Conservation (phyloP, 2,888 invertebrate genomes). For the Baronia brevicornis region DNA sequence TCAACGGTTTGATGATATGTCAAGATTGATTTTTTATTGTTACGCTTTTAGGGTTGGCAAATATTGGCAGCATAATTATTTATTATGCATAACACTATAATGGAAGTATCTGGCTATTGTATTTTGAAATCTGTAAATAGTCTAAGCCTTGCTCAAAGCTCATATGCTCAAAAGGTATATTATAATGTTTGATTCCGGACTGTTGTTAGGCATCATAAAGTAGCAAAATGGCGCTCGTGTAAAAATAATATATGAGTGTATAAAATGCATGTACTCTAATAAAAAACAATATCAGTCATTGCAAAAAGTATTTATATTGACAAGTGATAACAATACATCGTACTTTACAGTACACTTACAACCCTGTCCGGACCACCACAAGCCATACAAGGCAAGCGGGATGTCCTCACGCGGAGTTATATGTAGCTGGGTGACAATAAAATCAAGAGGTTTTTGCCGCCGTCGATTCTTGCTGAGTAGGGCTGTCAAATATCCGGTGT, state of each 20-base stretch:
- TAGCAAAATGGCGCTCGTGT: too few relatives aligned
- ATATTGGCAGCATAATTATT: too few relatives aligned
- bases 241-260: too few relatives aligned
- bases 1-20: conserved; percentile 28
- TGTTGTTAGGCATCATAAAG: too few relatives aligned
- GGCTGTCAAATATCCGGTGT: conserved; percentile 9
- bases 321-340: conserved; percentile 15
- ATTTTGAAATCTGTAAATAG: too few relatives aligned
- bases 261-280: too few relatives aligned
- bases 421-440: conserved; percentile 42
- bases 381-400: conserved; percentile 29
- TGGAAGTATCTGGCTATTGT: too few relatives aligned
- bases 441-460: conserved; percentile 36
- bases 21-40: conserved; percentile 21
- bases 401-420: conserved; percentile 33
- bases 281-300: too few relatives aligned
- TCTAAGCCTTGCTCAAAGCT: too few relatives aligned
- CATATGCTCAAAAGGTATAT: too few relatives aligned
- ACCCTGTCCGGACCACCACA: conserved; percentile 21
- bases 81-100: too few relatives aligned
- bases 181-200: too few relatives aligned
- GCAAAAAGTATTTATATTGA: conserved; percentile 3
- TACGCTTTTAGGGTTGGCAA: conserved; percentile 18
- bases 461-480: conserved; percentile 12
- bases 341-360: conserved; percentile 16